A percentile compares a stretch with the other conserved stretches of the same genome.
Evolutionary conservation across 2,797 vertebrate genomes (phyloP).

Genomic region (Mormyrus hasselquistii): DNA sequence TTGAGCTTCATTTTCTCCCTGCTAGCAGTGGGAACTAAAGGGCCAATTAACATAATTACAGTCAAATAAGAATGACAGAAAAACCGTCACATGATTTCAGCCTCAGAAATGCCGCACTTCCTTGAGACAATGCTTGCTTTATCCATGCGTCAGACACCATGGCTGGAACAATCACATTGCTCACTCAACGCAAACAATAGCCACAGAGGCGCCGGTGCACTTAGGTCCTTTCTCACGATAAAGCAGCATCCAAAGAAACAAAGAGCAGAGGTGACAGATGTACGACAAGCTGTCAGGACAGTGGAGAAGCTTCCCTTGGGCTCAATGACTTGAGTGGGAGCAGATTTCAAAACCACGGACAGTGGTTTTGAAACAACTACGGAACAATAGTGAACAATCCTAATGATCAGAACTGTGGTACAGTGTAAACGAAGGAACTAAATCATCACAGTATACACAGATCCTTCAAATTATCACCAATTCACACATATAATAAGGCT

Average conservation of each 20-base stretch:
- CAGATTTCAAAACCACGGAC: neutral
- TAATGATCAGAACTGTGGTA: neutral
- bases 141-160: neutral
- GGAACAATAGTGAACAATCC: constrained; percentile 9
- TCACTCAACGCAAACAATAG: neutral
- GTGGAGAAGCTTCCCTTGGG: neutral
- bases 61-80: neutral
- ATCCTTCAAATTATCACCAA: neutral
- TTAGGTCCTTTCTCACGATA: constrained; percentile 30
- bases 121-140: neutral
- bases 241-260: constrained; percentile 31
- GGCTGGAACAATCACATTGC: neutral
- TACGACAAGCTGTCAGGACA: neutral
- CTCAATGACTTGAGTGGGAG: neutral
- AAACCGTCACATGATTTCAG: neutral
- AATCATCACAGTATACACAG: neutral
- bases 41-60: neutral
- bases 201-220: neutral
- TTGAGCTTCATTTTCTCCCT: neutral
- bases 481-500: neutral
- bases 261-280: neutral
- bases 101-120: neutral
- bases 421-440: neutral
- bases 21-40: neutral
- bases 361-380: neutral